phyloP scores from a whole-genome alignment of 2,797 vertebrate species.

The Phyllotis vaccarum region DNA sequence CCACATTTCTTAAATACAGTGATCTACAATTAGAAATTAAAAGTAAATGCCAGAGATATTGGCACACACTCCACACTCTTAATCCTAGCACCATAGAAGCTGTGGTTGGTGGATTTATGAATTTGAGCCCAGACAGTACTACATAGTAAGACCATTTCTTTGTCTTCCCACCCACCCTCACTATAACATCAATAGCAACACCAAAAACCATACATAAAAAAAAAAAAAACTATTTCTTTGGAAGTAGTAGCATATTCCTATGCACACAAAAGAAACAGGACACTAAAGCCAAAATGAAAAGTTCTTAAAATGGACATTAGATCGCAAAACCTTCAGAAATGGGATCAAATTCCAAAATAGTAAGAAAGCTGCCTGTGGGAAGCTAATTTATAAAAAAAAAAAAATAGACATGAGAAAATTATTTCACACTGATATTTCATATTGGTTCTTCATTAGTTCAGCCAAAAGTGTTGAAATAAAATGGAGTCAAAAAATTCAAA shows the following conservation, averaged over 20 bases:
- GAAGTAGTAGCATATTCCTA: background rate
- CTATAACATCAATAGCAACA: too few relatives aligned
- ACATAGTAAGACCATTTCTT: background rate
- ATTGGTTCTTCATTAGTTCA: background rate
- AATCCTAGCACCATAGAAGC: background rate
- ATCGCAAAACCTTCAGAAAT: background rate
- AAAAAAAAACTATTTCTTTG: background rate
- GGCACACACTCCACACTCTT: background rate
- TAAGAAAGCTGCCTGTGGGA: background rate
- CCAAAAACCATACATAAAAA: background rate
- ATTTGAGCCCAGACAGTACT: background rate
- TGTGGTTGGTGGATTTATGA: background rate
- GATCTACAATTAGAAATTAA: background rate
- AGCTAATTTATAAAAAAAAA: slow-evolving; percentile 20
- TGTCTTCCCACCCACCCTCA: background rate
- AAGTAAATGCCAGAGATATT: background rate
- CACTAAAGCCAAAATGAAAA: background rate
- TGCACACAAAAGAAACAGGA: background rate
- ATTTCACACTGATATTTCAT: background rate
- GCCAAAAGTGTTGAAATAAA: background rate
- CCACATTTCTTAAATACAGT: background rate
- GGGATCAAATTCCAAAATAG: background rate
- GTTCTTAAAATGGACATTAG: background rate
- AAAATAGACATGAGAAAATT: background rate
- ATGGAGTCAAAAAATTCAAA: background rate